These are phyloP conservation scores for Bostrychus sinensis DNA, from an alignment of 2,113 vertebrate genomes.

Conservation along the genomic window DNA sequence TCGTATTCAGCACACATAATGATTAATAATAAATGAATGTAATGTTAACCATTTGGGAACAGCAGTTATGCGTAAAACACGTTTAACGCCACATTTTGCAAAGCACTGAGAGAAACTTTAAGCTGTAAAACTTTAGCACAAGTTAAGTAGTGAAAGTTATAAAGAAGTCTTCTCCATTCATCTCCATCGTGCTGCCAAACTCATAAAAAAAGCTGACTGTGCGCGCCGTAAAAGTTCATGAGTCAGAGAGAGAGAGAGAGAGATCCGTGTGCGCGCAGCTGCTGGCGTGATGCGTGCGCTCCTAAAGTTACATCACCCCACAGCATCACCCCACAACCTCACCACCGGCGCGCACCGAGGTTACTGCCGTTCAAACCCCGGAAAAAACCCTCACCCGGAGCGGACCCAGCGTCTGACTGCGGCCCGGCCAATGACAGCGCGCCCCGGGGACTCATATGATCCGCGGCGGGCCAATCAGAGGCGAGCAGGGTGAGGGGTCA, in stretches of 20 bases:
- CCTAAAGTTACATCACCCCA: constrained; percentile 22
- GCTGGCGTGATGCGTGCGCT: constrained; percentile 47
- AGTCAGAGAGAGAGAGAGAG: too few species aligned
- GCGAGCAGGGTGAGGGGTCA: not conserved
- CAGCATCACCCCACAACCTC: constrained; percentile 22
- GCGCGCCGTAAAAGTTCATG: not conserved
- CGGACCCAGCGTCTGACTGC: constrained; percentile 53
- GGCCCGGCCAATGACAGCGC: constrained; percentile 46
- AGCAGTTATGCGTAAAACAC: too few species aligned
- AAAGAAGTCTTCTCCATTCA: too few species aligned
- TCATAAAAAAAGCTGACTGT: not conserved
- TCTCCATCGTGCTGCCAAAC: too few species aligned
- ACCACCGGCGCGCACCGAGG: constrained; percentile 18
- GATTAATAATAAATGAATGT: too few species aligned
- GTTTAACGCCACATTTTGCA: too few species aligned
- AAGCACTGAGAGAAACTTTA: too few species aligned
- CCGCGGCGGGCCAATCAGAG: not conserved
- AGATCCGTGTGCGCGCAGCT: constrained; percentile 28
- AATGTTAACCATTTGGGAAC: too few species aligned
- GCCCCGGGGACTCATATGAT: constrained; percentile 37
- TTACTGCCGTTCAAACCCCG: constrained; percentile 58
- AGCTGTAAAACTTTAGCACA: too few species aligned
- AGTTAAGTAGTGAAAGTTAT: too few species aligned
- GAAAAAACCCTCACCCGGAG: not conserved
- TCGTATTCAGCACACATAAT: too few species aligned